Evolutionary conservation across 2,113 vertebrate species (phyloP).

Genomic region (Murina feae): DNA sequence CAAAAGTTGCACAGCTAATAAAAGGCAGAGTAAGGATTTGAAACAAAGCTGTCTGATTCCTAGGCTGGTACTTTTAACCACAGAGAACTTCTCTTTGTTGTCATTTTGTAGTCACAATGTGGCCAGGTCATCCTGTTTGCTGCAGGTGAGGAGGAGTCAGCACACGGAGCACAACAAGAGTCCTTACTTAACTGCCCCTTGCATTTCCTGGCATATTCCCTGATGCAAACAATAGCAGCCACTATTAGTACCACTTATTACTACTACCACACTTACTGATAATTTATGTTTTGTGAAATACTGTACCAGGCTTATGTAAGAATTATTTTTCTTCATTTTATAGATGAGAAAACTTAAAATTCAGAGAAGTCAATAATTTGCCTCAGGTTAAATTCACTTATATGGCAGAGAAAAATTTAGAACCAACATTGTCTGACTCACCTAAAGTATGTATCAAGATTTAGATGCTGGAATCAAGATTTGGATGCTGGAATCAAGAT

Average conservation of each 20-base stretch:
- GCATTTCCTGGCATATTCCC: not conserved
- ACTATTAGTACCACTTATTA: not conserved
- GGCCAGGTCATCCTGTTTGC: not conserved
- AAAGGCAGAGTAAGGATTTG: not conserved
- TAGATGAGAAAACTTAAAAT: not conserved
- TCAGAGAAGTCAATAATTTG: not conserved
- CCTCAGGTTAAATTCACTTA: not conserved
- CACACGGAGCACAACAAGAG: not conserved
- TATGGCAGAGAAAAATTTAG: not conserved
- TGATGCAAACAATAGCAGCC: not conserved
- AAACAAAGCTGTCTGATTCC: not conserved
- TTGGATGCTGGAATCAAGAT: not conserved
- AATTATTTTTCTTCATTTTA: slow-evolving; percentile 1
- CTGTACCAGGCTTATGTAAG: not conserved
- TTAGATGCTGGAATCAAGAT: not conserved
- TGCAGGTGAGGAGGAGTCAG: not conserved
- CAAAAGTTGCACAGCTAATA: not conserved
- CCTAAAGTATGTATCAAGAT: not conserved
- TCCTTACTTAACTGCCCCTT: not conserved
- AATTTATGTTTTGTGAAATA: not conserved
- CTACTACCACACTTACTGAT: not conserved
- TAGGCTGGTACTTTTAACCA: not conserved
- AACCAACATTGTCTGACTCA: not conserved
- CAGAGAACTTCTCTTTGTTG: not conserved
- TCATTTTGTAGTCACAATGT: not conserved